Base-by-base conservation (phyloP, 1,140 invertebrate genomes). In the Maniola jurtina region DNA sequence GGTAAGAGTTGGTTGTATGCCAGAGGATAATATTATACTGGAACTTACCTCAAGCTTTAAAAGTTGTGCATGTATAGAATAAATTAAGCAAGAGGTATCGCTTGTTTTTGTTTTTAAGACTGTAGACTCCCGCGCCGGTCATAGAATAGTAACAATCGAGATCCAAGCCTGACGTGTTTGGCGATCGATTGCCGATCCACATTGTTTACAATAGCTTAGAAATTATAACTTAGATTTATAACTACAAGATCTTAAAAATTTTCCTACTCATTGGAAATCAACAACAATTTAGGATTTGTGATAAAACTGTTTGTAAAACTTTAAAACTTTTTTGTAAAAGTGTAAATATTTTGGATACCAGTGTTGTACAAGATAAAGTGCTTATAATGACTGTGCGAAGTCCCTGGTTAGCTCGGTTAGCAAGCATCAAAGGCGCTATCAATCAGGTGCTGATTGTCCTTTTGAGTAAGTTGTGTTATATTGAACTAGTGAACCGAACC, bases 371-470 rank as follows among this genome's bases (percentile, higher is more conserved):
- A 13, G 8, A 42, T 42, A 42, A 42, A 42, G 40, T 42, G 15
- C 6, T 16, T 1, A 52, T 25, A 52, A 52, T 52, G 48, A 52
- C 48, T 52, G 48, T 52, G 14, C 6, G 4, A 16, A 52, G 7
- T 16, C 7, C 14, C 6, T 52, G 48, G 48, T 5, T 25, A 14
- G 16, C 15, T 16, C 10, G 14, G 7, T 52, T 52, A 25, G 48
- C 16, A 25, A 52, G 48, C 14, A 52, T 52, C 7, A 16, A 25
- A 16, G 7, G 14, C 10, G 16, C 10, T 11, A 16, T 52, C 10
- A 52, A 52, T 5, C 48, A 52, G 15, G 48, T 52, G 48, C 7
- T 52, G 48, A 16, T 52, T 52, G 48, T 52, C 10, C 14, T 52
- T 16, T 25, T 52, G 48, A 52, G 48, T 52, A 25, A 52, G 48